Conservation (phyloP, 1,140 invertebrate genomes). For the Adelges cooleyi region DNA sequence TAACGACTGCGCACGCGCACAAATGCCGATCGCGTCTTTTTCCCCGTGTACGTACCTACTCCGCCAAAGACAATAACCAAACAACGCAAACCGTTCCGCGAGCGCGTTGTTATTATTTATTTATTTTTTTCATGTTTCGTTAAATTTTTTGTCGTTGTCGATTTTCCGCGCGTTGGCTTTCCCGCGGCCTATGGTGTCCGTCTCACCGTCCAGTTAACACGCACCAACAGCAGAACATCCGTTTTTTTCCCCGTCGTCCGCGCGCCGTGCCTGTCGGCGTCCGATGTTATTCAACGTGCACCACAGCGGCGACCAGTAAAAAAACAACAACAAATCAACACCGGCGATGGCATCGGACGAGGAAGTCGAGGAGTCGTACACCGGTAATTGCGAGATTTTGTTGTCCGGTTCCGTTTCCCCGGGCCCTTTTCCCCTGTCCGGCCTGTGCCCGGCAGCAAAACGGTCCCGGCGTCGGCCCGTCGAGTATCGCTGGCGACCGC, state of each 20-base stretch:
- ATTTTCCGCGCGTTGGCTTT: not conserved
- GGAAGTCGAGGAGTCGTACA: constrained; percentile 62
- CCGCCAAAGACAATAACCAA: constrained; percentile 28
- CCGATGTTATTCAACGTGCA: constrained; percentile 14
- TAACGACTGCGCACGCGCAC: constrained; percentile 8
- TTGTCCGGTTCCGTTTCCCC: no score
- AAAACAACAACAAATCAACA: no score
- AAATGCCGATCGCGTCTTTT: constrained; percentile 27
- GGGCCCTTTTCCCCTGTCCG: no score
- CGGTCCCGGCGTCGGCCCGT: no score
- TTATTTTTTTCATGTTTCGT: not conserved
- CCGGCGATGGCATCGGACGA: constrained; percentile 59
- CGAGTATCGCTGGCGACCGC: no score
- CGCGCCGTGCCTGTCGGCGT: not conserved
- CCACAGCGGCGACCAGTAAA: constrained; percentile 2
- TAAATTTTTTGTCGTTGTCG: not conserved
- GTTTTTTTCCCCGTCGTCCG: not conserved
- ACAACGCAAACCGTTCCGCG: constrained; percentile 5
- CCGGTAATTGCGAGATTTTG: constrained; percentile 47
- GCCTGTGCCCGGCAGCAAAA: no score
- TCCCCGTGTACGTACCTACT: constrained; percentile 1
- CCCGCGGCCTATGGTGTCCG: not conserved
- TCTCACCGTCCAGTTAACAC: not conserved
- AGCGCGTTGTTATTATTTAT: not conserved
- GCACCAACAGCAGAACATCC: no score